Evolutionary conservation across 2,113 vertebrate genomes (phyloP).

Genomic region (Pomatostomus ruficeps): DNA sequence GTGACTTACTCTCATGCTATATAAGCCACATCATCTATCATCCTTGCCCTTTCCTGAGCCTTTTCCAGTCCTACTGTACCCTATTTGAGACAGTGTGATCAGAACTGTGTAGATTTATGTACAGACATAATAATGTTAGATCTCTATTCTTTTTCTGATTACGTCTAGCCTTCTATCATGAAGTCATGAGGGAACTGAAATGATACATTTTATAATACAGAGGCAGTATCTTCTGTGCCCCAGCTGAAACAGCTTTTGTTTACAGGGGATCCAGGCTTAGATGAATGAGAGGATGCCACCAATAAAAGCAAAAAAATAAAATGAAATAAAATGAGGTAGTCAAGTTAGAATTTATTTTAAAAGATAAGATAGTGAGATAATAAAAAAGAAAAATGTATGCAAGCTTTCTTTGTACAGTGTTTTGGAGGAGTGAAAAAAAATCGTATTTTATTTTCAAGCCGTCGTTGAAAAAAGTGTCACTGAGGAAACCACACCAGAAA

Average conservation of each 20-base stretch:
- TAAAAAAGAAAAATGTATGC: neutral
- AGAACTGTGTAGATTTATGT: neutral
- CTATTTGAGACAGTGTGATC: neutral
- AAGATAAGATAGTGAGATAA: neutral
- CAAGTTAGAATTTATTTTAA: constrained; percentile 2
- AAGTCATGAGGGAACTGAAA: neutral
- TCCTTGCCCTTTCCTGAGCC: neutral
- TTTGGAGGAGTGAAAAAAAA: neutral
- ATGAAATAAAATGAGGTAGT: neutral
- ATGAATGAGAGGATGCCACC: neutral
- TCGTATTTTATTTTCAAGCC: neutral
- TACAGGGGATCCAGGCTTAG: neutral
- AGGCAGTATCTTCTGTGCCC: neutral
- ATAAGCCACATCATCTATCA: neutral
- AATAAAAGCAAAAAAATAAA: neutral
- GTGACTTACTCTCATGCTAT: neutral
- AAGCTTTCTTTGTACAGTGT: neutral
- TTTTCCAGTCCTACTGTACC: neutral
- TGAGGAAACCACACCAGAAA: constrained; percentile 6
- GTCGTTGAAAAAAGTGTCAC: neutral
- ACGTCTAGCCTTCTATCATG: neutral
- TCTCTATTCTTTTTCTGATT: neutral
- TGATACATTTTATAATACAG: neutral
- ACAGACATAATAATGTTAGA: neutral
- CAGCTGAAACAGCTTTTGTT: neutral